Conservation (phyloP, 2,797 vertebrate species). For the Anguilla marmorata region DNA sequence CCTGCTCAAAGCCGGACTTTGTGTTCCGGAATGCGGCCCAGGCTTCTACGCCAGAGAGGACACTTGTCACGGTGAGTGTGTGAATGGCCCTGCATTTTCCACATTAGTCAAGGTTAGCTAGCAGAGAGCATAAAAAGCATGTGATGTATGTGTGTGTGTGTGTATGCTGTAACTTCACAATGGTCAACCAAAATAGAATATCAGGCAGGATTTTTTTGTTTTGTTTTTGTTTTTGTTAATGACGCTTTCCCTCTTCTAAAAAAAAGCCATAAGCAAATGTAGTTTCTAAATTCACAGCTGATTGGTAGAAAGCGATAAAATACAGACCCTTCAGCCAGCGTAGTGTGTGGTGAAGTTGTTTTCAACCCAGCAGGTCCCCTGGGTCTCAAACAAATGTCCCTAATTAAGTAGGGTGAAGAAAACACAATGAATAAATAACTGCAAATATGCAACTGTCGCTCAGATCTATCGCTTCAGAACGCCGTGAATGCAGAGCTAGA, state of each 20-base stretch:
- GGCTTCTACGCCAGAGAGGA: slow-evolving; percentile 75
- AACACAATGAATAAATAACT: slow-evolving; percentile 10
- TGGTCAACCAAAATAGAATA: neutral
- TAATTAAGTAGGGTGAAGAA: slow-evolving; percentile 18
- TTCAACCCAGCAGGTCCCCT: neutral
- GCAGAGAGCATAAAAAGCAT: neutral
- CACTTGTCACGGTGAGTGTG: slow-evolving; percentile 76
- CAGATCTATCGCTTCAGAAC: neutral
- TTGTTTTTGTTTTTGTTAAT: slow-evolving; percentile 20
- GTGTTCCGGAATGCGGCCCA: slow-evolving; percentile 72
- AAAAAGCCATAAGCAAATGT: slow-evolving; percentile 56
- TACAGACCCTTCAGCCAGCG: neutral
- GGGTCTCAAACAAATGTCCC: neutral
- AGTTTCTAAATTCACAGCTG: slow-evolving; percentile 49
- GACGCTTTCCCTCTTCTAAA: slow-evolving; percentile 40
- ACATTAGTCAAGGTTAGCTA: neutral
- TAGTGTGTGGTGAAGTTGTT: neutral
- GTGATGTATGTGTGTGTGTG: neutral
- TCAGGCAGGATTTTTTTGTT: neutral
- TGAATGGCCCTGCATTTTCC: neutral
- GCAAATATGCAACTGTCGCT: neutral
- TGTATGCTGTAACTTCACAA: neutral
- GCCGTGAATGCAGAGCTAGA: neutral
- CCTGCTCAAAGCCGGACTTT: slow-evolving; percentile 73
- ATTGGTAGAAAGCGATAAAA: neutral